Conservation (phyloP, 2,888 invertebrate genomes). For the Acanthopleura granulata region DNA sequence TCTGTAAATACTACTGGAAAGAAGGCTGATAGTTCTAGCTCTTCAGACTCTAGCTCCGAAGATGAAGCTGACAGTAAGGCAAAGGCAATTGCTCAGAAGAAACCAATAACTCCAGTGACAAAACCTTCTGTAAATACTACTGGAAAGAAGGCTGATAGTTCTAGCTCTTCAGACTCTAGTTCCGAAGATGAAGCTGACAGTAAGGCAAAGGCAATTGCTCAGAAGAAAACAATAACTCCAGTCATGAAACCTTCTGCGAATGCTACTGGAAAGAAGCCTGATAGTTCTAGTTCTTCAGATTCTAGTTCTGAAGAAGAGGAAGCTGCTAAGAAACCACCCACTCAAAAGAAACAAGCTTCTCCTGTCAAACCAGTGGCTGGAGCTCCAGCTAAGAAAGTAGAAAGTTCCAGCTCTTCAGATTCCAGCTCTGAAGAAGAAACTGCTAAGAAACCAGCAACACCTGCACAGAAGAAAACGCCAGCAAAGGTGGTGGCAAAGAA, state of each 20-base stretch:
- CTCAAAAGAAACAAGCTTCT: not conserved
- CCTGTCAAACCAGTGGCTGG: not conserved
- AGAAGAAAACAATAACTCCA: not conserved
- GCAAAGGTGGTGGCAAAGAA: not conserved
- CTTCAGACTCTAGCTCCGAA: not conserved
- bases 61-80: not conserved
- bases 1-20: not conserved
- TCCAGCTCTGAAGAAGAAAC: not conserved
- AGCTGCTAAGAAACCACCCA: not conserved
- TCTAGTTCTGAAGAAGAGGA: not conserved
- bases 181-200: not conserved
- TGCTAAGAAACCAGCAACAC: not conserved
- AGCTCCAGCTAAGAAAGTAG: not conserved
- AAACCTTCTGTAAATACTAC: not conserved
- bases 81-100: no score
- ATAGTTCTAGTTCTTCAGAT: constrained; percentile 1
- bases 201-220: not conserved
- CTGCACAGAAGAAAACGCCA: not conserved
- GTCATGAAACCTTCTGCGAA: not conserved
- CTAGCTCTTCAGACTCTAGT: not conserved
- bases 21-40: not conserved
- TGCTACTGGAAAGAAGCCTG: not conserved
- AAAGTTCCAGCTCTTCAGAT: not conserved
- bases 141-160: not conserved
- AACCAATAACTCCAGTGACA: not conserved